phyloP scores from a whole-genome alignment of 1,140 invertebrate species.

The Halyomorpha halys region DNA sequence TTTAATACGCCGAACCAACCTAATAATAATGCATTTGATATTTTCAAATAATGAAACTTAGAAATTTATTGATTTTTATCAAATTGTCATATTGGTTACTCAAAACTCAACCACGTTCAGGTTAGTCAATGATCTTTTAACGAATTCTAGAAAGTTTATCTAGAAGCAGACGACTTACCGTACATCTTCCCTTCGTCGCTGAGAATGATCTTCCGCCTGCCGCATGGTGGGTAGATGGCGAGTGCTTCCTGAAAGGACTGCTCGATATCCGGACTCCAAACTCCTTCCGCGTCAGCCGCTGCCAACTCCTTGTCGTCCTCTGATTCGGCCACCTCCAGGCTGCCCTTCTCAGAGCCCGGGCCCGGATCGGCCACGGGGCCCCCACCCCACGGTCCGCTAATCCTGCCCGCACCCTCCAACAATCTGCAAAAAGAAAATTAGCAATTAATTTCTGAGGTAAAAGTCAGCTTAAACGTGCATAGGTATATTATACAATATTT shows the following conservation, averaged over 20 bases:
- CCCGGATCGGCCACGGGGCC: slow-evolving; percentile 42
- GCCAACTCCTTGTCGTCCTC: slow-evolving; percentile 79
- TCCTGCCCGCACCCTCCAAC: slow-evolving; percentile 23
- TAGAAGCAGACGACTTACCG: slow-evolving; percentile 73
- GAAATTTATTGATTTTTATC: too few relatives aligned
- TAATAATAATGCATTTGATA: too few relatives aligned
- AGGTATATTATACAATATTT: too few relatives aligned
- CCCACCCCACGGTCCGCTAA: slow-evolving; percentile 35
- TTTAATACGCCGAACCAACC: too few relatives aligned
- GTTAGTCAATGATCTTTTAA: too few relatives aligned
- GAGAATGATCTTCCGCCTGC: slow-evolving; percentile 96
- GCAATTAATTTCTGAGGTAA: not conserved
- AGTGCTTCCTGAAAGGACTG: slow-evolving; percentile 99
- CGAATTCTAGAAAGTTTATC: too few relatives aligned
- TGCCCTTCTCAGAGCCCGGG: slow-evolving; percentile 61
- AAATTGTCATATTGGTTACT: too few relatives aligned
- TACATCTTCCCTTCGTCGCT: slow-evolving; percentile 99
- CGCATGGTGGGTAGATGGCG: slow-evolving; percentile 98
- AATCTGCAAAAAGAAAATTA: not conserved
- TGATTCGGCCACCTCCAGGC: slow-evolving; percentile 72
- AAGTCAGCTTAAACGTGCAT: not conserved
- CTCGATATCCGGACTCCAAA: slow-evolving; percentile 99
- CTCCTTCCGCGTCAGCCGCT: slow-evolving; percentile 94
- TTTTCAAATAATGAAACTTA: too few relatives aligned
- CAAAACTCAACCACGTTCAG: too few relatives aligned